phyloP scores from a whole-genome alignment of 2,113 vertebrate genomes.

The Melanotaenia duboulayi region DNA sequence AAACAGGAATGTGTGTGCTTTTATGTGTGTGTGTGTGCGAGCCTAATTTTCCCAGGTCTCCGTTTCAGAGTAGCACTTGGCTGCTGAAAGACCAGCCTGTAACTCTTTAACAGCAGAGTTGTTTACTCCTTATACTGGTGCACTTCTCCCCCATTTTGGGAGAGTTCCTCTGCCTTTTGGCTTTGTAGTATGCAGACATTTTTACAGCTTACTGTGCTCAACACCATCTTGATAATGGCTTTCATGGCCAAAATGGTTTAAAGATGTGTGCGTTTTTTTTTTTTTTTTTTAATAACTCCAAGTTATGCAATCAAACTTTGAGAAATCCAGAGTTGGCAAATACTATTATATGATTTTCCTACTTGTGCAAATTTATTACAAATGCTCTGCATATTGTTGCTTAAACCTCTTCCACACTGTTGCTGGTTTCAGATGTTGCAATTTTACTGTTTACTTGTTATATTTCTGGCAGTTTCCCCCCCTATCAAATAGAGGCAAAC shows the following conservation, averaged over 20 bases:
- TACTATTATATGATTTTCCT: slow-evolving; percentile 12
- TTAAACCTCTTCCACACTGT: slow-evolving; percentile 6
- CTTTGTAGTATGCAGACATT: slow-evolving; percentile 57
- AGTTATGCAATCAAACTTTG: slow-evolving; percentile 64
- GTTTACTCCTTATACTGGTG: slow-evolving; percentile 74
- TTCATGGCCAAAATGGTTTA: slow-evolving; percentile 56
- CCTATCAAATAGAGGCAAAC: too few relatives aligned
- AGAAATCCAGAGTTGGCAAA: slow-evolving; percentile 31
- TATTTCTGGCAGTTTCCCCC: slow-evolving; percentile 10
- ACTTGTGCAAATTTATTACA: slow-evolving; percentile 22
- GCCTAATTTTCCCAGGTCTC: slow-evolving; percentile 68
- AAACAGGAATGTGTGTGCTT: slow-evolving; percentile 2
- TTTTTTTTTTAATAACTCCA: slow-evolving; percentile 58
- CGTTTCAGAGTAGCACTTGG: slow-evolving; percentile 66
- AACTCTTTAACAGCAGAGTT: slow-evolving; percentile 76
- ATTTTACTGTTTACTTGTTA: not conserved
- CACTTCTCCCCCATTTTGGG: slow-evolving; percentile 69
- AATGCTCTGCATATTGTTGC: not conserved
- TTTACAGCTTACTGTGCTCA: slow-evolving; percentile 61
- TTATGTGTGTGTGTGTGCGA: slow-evolving; percentile 32
- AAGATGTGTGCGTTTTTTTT: slow-evolving; percentile 42
- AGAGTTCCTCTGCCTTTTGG: slow-evolving; percentile 65
- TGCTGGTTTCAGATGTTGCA: slow-evolving; percentile 20
- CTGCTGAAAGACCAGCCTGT: slow-evolving; percentile 49
- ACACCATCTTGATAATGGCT: slow-evolving; percentile 61